Conservation (phyloP, 2,797 vertebrate genomes). For the Podarcis siculus region DNA sequence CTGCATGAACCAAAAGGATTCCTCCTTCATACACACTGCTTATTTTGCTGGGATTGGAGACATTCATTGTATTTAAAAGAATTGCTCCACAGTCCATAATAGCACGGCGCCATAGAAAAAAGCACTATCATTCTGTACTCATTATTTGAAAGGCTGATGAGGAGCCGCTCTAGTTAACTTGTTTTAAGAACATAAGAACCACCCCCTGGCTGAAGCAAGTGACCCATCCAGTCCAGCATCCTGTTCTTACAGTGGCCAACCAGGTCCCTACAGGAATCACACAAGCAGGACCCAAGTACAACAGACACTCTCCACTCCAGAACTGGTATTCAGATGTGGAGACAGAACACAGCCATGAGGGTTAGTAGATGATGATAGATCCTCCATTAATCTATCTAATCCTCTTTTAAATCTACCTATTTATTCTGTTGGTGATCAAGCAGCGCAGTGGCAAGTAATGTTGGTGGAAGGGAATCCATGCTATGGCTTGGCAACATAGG, state of each 20-base stretch:
- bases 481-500: neutral
- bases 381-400: no score
- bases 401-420: no score
- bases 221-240: no score
- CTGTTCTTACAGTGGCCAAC: no score
- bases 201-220: neutral
- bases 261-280: no score
- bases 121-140: conserved; percentile 27
- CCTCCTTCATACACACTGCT: neutral
- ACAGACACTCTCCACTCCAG: no score
- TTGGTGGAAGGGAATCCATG: neutral
- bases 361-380: no score
- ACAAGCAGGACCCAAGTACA: neutral
- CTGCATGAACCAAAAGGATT: neutral
- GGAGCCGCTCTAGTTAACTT: neutral
- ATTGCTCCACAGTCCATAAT: neutral
- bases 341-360: no score
- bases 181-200: no score
- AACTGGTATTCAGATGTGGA: no score
- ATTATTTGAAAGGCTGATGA: neutral
- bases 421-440: neutral
- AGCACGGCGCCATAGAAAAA: neutral
- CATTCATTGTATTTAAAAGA: neutral
- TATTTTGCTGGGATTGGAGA: neutral
- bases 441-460: neutral